A percentile compares a stretch with the other conserved stretches of the same genome.
These are phyloP conservation scores for Anadara kagoshimensis DNA, from an alignment of 1,140 invertebrate genomes.

Conservation along the genomic window DNA sequence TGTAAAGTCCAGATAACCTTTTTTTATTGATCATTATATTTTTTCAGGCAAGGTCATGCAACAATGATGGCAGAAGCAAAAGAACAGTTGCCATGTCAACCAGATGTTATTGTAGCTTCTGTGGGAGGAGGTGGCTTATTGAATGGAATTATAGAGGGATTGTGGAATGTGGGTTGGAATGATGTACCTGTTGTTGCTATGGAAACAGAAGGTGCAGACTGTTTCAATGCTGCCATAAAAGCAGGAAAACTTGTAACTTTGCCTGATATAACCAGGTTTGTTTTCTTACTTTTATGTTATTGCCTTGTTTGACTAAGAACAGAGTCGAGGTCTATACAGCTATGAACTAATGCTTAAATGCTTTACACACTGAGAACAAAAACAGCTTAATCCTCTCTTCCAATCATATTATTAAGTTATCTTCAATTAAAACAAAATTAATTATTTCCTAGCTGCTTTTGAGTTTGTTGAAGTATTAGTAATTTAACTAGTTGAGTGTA, in stretches of 20 bases:
- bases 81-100: constrained; percentile 64
- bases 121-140: constrained; percentile 77
- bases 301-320: neutral
- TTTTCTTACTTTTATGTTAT: neutral
- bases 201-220: constrained; percentile 76
- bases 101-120: constrained; percentile 73
- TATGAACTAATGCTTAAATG: too few species aligned
- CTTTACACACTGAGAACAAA: too few species aligned
- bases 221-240: constrained; percentile 73
- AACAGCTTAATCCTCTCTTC: too few species aligned
- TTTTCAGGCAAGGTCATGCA: constrained; percentile 74
- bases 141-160: constrained; percentile 63
- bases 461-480: too few species aligned
- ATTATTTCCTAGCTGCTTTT: too few species aligned
- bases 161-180: constrained; percentile 71
- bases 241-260: constrained; percentile 72
- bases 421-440: too few species aligned
- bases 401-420: too few species aligned
- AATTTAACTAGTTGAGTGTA: too few species aligned
- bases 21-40: neutral
- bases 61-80: constrained; percentile 75
- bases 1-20: too few species aligned
- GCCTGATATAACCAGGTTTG: constrained; percentile 74
- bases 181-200: constrained; percentile 75
- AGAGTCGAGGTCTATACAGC: too few species aligned